phyloP scores from a whole-genome alignment of 2,113 vertebrate genomes.

The Scophthalmus maximus region DNA sequence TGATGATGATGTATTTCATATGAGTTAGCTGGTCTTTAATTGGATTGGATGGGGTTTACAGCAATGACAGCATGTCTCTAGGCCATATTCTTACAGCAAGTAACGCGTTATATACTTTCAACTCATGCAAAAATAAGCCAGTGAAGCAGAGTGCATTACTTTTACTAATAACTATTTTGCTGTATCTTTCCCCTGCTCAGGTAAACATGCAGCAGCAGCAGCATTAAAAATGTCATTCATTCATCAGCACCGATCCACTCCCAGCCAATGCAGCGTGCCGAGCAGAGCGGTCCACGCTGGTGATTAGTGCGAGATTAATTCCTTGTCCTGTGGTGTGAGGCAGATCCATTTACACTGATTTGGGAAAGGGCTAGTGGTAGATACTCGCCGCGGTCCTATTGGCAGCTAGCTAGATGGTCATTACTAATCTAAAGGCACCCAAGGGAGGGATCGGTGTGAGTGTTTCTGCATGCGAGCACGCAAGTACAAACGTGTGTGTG shows the following conservation, averaged over 20 bases:
- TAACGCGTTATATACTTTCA: slow-evolving; percentile 21
- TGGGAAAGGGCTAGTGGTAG: slow-evolving; percentile 25
- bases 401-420: slow-evolving; percentile 50
- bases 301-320: slow-evolving; percentile 69
- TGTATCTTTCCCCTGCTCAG: slow-evolving; percentile 9
- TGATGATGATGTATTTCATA: no score
- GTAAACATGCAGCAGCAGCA: slow-evolving; percentile 16
- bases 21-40: no score
- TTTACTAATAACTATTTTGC: slow-evolving; percentile 33
- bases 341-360: slow-evolving; percentile 60
- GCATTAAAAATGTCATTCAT: slow-evolving; percentile 26
- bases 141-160: slow-evolving; percentile 26
- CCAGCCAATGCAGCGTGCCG: slow-evolving; percentile 35
- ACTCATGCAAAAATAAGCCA: background rate
- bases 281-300: slow-evolving; percentile 33
- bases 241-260: slow-evolving; percentile 43
- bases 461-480: slow-evolving; percentile 18
- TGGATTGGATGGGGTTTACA: background rate
- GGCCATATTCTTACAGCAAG: background rate
- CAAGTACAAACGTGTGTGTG: background rate
- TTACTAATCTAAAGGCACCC: slow-evolving; percentile 55
- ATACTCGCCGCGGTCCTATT: slow-evolving; percentile 41
- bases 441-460: background rate
- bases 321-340: slow-evolving; percentile 55
- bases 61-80: background rate